A percentile compares a stretch with the other conserved stretches of the same genome.
Evolutionary conservation across 2,797 vertebrate genomes (phyloP).

Genomic region (Microcaecilia unicolor): DNA sequence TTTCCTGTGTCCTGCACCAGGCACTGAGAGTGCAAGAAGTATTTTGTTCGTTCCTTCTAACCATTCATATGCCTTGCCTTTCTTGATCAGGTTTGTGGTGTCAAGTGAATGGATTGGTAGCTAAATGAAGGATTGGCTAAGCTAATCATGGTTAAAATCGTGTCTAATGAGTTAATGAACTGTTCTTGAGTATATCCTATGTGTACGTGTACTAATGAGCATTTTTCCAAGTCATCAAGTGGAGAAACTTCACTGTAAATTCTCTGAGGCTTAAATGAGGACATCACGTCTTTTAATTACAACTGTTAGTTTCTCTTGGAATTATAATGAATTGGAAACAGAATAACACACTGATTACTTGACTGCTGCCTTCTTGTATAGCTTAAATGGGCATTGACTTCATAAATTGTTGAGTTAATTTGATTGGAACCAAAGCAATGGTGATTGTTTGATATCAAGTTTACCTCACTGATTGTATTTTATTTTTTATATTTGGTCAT

Average conservation of each 20-base stretch:
- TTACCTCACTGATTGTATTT: too few species aligned
- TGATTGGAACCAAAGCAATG: too few species aligned
- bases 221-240: conserved; percentile 23
- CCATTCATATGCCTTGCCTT: conserved; percentile 15
- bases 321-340: conserved; percentile 4
- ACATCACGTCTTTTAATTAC: conserved; percentile 10
- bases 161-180: conserved; percentile 48
- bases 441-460: too few species aligned
- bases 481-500: too few species aligned
- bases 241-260: conserved; percentile 25
- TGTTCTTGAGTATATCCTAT: conserved; percentile 33
- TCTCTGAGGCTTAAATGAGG: conserved; percentile 25
- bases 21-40: too few species aligned
- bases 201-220: conserved; percentile 29
- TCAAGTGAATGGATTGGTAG: conserved; percentile 39
- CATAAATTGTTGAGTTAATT: too few species aligned
- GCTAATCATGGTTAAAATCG: conserved; percentile 39
- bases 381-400: too few species aligned
- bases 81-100: conserved; percentile 28
- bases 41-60: neutral
- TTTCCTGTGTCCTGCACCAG: too few species aligned
- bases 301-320: conserved; percentile 12
- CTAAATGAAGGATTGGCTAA: conserved; percentile 40
- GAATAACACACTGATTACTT: conserved; percentile 2
- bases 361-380: neutral